Conservation (phyloP, 2,797 vertebrate genomes). For the Steatocranus sp. region DNA sequence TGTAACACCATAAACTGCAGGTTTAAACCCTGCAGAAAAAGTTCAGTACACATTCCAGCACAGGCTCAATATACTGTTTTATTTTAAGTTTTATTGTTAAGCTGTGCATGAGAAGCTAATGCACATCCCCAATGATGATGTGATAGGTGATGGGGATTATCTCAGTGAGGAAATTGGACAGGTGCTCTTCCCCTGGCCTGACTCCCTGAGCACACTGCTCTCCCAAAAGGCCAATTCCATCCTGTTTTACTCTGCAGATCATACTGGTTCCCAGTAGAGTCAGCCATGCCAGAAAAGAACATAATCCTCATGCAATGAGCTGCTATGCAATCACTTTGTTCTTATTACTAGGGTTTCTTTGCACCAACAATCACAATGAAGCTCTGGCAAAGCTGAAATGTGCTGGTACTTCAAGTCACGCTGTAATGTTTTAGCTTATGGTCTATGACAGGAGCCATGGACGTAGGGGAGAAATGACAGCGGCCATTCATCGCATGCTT, state of each 20-base stretch:
- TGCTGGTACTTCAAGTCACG: neutral
- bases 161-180: neutral
- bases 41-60: neutral
- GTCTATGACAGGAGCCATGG: neutral
- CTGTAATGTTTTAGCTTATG: neutral
- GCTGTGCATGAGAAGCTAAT: neutral
- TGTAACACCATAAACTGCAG: neutral
- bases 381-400: neutral
- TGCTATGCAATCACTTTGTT: neutral
- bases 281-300: neutral
- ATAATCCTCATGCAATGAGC: neutral
- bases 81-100: neutral
- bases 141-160: neutral
- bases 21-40: slow-evolving; percentile 28
- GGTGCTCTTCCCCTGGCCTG: neutral
- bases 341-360: neutral
- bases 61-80: neutral
- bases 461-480: slow-evolving; percentile 5
- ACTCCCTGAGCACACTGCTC: neutral
- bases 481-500: slow-evolving; percentile 14
- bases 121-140: neutral
- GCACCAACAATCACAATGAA: neutral
- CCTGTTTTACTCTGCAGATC: neutral
- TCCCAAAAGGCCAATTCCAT: neutral
- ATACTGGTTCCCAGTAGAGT: neutral